Base-by-base conservation (phyloP, 2,113 vertebrate genomes). In the Platanista minor region DNA sequence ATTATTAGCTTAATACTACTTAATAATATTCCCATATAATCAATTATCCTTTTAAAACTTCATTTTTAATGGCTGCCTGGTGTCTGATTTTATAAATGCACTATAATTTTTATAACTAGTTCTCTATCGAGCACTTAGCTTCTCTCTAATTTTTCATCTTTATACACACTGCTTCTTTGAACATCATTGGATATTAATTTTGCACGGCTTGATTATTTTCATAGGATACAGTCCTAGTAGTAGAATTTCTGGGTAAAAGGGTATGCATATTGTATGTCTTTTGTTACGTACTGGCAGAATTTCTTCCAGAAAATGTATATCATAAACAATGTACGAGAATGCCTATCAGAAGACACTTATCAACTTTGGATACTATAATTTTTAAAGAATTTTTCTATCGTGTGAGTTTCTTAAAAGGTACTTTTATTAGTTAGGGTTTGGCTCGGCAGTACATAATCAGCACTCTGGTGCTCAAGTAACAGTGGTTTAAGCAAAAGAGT, bases 31-130 rank as follows among this genome's bases (percentile, higher is more conserved):
- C 71, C 43, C n/a, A 33, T 89, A 29, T 88, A 89, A 91, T 95
- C 64, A 94, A 91, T 93, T 95, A 91, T 96, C 94, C 74, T 91
- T 97, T 96, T 89, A 87, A 93, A 90, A 87, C 80, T 78, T 96
- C 88, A 92, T 75, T 92, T 97, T 84, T 93, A 96, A 90, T 87
- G 81, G 33, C 43, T 84, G 29, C 6, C 5, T 66, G 31, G 36
- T 87, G 2, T 91, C 90, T 96, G 69, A 92, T 75, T 93, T 57
- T 52, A 64, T 95, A 94, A 93, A 82, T 62, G 27, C n/a, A 75
- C 80, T 97, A 4, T 86, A 84, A 93, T 93, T 96, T 91, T 95
- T 92, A 61, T 96, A 81, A 64, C 66, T 69, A 41, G 57, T 93
- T 20, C 62, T 95, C 61, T 84, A 21, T 59, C 87, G 87, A 96